Evolutionary conservation across 2,113 vertebrate species (phyloP), one percentile per base, ranked within the genome.

Genomic region (Myotis lucifugus): DNA sequence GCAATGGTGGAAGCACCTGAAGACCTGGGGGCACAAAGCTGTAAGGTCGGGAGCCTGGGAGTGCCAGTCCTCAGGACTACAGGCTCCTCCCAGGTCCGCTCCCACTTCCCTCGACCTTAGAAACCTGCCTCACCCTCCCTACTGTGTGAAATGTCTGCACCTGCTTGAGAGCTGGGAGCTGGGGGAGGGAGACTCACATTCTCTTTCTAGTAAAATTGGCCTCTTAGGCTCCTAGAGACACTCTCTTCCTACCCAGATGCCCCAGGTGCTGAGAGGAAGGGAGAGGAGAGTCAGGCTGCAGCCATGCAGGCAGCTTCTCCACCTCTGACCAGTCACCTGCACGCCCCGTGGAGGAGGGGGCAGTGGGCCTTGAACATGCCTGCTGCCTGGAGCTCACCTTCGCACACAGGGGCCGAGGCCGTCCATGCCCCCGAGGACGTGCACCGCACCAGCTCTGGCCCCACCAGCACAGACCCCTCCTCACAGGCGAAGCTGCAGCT

Each of bases 401-500:
- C 56, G 97, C 98, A 99, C 3, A 73, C 86, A 0, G 98, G 98
- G 3, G 92, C 94, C 14, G 94, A 61, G 3, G 98, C 96, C 0
- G 98, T 98, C 98, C 98, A 98, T 13, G 50, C 14, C 15, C 64
- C 54, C 0, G 85, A 93, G 8, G 89, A 94, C 0, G 81, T 97
- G 95, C 98, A 98, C 21, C 48, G 96, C 34, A 98, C 72, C 25
- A 91, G 85, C 17, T 78, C 73, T 2, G 95, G 15, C 12, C 82
- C 93, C 25, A 85, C 98, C 54, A 98, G 72, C 46, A 77, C 0
- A 85, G 98, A 98, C 69, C 98, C 98, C 32, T 98, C 92, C 69
- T 98, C 90, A 23, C 98, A 99, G 56, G 92, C 97, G 89, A 98
- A 99, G 48, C 90, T 77, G 64, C 98, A 99, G 6, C 18, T 88